A percentile compares a stretch with the other conserved stretches of the same genome.
Conservation (phyloP, 2,113 vertebrate species). For the Uria lomvia region DNA sequence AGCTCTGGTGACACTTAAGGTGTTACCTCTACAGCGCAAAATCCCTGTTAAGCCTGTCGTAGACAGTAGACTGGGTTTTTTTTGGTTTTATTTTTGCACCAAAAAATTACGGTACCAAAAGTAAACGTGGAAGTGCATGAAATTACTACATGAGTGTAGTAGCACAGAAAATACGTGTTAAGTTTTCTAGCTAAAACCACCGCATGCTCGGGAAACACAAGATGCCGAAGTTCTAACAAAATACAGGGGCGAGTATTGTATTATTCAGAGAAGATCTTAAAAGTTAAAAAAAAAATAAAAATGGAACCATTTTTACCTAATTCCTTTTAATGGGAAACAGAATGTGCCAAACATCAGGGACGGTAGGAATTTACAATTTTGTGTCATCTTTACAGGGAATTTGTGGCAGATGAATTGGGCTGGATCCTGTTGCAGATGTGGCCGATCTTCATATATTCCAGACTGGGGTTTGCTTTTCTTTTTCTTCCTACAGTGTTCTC, state of each 20-base stretch:
- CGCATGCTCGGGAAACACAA: not conserved
- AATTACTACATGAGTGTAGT: not conserved
- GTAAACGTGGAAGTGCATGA: accelerated
- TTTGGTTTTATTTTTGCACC: not conserved
- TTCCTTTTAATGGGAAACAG: not conserved
- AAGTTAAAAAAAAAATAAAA: not conserved
- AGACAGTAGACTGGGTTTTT: not conserved
- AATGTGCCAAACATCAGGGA: not conserved
- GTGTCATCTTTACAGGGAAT: not conserved
- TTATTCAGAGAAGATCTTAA: not conserved
- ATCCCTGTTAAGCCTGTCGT: not conserved
- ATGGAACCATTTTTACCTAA: not conserved
- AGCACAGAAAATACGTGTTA: not conserved
- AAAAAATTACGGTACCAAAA: not conserved
- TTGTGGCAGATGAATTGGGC: not conserved
- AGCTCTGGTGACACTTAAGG: not conserved
- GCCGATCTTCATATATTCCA: not conserved
- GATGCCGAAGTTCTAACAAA: not conserved
- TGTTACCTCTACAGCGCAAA: not conserved
- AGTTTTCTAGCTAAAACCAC: not conserved
- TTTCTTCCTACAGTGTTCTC: not conserved
- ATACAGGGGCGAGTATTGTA: accelerated
- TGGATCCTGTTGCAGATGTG: not conserved
- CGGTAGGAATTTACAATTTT: not conserved
- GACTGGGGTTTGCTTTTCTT: not conserved